These are phyloP conservation scores for Pimephales promelas DNA, from an alignment of 2,113 vertebrate genomes.

Conservation along the genomic window DNA sequence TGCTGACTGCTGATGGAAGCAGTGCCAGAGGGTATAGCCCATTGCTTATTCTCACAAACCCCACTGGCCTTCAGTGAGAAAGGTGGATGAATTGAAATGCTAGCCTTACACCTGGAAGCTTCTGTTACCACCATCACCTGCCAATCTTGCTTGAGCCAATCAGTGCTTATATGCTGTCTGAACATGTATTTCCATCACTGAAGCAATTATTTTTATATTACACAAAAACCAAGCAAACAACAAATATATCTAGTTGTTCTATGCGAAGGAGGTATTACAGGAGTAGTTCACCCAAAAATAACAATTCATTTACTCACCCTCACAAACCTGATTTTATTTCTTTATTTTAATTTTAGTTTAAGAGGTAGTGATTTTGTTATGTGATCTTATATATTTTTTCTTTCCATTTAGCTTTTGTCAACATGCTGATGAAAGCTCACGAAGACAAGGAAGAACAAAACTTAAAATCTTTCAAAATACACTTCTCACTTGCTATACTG, in stretches of 20 bases:
- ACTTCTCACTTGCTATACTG: no score
- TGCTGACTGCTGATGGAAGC: constrained; percentile 33
- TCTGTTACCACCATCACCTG: background rate
- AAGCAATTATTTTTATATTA: background rate
- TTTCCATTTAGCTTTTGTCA: no score
- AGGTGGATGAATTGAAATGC: constrained; percentile 14
- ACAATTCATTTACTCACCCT: background rate
- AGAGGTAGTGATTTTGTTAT: no score
- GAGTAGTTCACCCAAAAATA: background rate
- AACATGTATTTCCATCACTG: background rate
- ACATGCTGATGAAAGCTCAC: no score
- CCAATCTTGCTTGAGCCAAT: no score
- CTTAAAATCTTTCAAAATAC: no score
- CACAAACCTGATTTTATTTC: background rate
- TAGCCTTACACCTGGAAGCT: background rate
- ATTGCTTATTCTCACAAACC: constrained; percentile 45
- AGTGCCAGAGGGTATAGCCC: constrained; percentile 33
- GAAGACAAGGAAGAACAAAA: no score
- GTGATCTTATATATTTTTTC: no score
- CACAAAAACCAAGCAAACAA: background rate
- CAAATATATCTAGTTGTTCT: background rate
- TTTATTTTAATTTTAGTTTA: no score
- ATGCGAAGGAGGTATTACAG: background rate
- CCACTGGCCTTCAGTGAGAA: constrained; percentile 19
- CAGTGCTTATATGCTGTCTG: background rate